A percentile compares a stretch with the other conserved stretches of the same genome.
Conservation (phyloP, 1,140 invertebrate species). For the Kradibia gibbosae region DNA sequence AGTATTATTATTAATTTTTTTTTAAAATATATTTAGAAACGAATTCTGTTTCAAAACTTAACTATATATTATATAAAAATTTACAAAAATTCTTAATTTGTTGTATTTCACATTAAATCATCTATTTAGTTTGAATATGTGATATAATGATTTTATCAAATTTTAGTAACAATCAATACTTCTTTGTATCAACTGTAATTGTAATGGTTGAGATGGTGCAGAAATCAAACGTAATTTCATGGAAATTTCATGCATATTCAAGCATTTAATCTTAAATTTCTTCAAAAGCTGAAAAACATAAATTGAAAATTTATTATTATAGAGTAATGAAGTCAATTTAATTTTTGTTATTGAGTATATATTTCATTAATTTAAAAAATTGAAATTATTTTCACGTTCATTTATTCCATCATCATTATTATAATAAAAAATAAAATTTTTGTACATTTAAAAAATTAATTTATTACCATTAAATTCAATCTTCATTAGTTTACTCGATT, state of each 20-base stretch:
- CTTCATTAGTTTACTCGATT: too few species aligned
- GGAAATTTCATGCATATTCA: slow-evolving; percentile 71
- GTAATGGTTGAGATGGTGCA: slow-evolving; percentile 73
- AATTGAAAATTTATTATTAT: neutral
- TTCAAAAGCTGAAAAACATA: slow-evolving; percentile 66
- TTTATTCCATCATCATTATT: too few species aligned
- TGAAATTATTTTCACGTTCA: too few species aligned
- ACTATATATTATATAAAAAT: neutral
- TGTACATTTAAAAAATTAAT: too few species aligned
- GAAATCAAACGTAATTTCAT: slow-evolving; percentile 75
- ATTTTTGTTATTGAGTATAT: too few species aligned
- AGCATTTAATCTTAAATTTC: slow-evolving; percentile 71
- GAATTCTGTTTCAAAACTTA: neutral
- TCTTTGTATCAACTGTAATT: slow-evolving; percentile 60
- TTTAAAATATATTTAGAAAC: neutral
- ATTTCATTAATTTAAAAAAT: too few species aligned
- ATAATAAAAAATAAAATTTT: too few species aligned
- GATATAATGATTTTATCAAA: neutral
- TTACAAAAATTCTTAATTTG: neutral
- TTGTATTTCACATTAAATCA: neutral
- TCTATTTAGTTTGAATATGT: neutral
- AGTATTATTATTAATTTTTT: neutral
- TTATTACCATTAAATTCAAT: too few species aligned
- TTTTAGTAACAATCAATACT: slow-evolving; percentile 14
- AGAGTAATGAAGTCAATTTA: too few species aligned